phyloP scores from a whole-genome alignment of 2,888 invertebrate genomes.

The Amphipyra tragopoginis region DNA sequence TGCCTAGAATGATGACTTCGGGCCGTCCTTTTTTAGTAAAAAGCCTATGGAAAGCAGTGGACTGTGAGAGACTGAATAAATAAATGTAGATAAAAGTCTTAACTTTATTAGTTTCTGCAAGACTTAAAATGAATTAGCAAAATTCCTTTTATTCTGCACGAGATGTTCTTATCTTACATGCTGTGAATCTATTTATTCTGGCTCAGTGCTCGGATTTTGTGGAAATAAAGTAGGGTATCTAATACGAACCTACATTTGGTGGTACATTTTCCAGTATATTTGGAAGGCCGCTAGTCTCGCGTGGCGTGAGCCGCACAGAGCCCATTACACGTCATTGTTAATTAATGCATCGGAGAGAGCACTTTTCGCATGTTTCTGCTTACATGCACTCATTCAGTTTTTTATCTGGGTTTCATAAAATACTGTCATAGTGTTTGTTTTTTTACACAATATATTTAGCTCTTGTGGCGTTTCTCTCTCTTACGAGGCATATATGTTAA shows the following conservation, averaged over 20 bases:
- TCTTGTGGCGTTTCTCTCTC: no score
- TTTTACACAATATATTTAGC: no score
- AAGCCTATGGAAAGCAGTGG: no score
- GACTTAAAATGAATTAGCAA: no score
- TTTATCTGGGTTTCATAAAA: slow-evolving; percentile 8
- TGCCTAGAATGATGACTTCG: no score
- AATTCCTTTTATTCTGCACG: no score
- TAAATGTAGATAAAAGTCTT: no score
- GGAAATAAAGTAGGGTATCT: slow-evolving; percentile 4
- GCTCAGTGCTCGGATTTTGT: background rate
- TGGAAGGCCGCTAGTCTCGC: slow-evolving; percentile 7
- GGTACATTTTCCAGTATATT: slow-evolving; percentile 10
- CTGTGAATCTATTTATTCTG: background rate
- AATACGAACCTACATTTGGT: background rate
- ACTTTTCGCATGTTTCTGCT: slow-evolving; percentile 43
- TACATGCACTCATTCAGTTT: slow-evolving; percentile 37
- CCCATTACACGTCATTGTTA: slow-evolving; percentile 55
- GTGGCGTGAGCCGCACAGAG: slow-evolving; percentile 30
- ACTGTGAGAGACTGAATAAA: no score
- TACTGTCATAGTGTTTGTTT: slow-evolving; percentile 3
- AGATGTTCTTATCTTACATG: no score
- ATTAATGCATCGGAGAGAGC: slow-evolving; percentile 56
- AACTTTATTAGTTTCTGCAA: no score
- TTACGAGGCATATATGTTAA: no score
- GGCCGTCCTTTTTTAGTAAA: no score